Base-by-base conservation (phyloP, 1,140 invertebrate species). In the Aphelenchoides besseyi region DNA sequence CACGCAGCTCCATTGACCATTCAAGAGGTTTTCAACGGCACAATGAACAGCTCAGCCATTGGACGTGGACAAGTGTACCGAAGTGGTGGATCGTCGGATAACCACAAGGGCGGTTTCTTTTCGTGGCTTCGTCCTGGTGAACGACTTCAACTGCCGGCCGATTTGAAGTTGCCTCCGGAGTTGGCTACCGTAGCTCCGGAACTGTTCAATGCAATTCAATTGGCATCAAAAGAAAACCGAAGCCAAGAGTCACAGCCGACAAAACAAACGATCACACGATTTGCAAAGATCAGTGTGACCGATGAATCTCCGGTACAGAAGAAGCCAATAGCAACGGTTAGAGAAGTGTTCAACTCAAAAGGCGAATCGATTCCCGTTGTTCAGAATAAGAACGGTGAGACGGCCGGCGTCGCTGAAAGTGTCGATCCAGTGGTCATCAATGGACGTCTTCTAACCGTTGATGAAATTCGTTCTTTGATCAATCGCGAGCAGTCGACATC, bases 381-480 rank as follows among this genome's bases (percentile, higher is more conserved):
- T 16, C 18, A 59, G 63, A 59, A 67, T n/a, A 67, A 67, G 33
- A 67, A 67, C n/a, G 5, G 62, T n/a, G 5, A 5, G n/a, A 71
- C 8, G n/a, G n/a, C n/a, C n/a, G 23, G 5, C n/a, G 68, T 28
- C 16, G 28, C 28, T 71, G 66, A 26, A 67, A 37, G 16, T 26
- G 26, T 53, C 5, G 72, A 73, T 3, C 72, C 53, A 28, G 57
- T 73, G 41, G 71, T 73, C 29, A 37, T 73, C 3, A 73, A 73
- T 41, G 72, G 72, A 9, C 74, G 54, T 28, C 23, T 73, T 12
- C 32, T 73, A 18, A 52, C 72, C 1, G 18, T 72, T 16, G 54
- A 74, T 30, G 71, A 76, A 8, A 53, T 55, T 33, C n/a, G 37
- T 16, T 16, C 32, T 1, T 37, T 73, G 33, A n/a, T 67, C 9